Evolutionary conservation across 2,888 invertebrate species (phyloP), one percentile per base, ranked within the genome.

Genomic region (Thumatha senex): DNA sequence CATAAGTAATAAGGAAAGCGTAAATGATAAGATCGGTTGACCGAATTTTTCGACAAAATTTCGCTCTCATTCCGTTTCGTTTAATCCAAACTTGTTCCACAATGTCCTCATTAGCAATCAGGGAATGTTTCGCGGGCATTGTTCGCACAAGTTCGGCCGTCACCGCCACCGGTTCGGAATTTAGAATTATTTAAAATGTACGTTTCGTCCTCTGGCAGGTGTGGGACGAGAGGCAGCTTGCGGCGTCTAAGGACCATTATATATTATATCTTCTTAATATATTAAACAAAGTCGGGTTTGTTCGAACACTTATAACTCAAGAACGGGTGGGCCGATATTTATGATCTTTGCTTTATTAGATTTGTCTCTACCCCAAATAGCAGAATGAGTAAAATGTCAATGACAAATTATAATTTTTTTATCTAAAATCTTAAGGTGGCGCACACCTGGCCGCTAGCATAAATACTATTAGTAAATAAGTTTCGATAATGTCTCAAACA

Each of bases 101-200:
- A 85, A 85, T 84, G 83, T 83, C 76, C 86, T 89, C 86, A 88
- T 89, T 89, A 87, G 85, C 86, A 88, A 87, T 88, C 86, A 82
- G 77, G 70, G 80, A 85, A 82, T 88, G 84, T 86, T 85, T 78
- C 82, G 82, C 74, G 79, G 73, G 70, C 79, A 84, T 84, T 85
- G 85, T 86, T 83, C 78, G 77, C 70, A 58, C 67, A 83, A 84
- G 82, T 84, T 86, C 75, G 81, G 80, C 80, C 79, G 83, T 86
- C 86, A 79, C 71, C 72, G 76, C 63, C 82, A 84, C 78, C 76
- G 81, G 80, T 83, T 82, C 66, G 69, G 78, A 80, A 83, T 84
- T 83, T 82, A 75, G 82, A 84, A 86, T 84, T 77, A 80, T 84
- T 84, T 80, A 78, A 84, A 84, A 83, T 77, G 79, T 73, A 72